Evolutionary conservation across 1,140 invertebrate species (phyloP).

Genomic region (Pteromalus puparum): DNA sequence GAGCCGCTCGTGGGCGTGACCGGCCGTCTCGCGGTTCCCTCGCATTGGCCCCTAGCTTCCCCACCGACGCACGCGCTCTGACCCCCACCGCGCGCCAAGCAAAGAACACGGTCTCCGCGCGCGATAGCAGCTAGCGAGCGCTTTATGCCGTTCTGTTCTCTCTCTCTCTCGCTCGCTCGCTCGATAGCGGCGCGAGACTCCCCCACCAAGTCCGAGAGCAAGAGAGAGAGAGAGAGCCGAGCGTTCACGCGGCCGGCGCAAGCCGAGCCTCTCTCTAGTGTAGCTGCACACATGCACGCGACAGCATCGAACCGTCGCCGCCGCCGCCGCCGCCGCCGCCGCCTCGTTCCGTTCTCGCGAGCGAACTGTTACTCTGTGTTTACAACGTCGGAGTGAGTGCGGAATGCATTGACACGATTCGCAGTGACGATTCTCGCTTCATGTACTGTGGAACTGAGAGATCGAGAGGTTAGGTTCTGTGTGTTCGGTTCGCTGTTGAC

Average conservation of each 20-base stretch:
- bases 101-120: neutral
- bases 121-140: neutral
- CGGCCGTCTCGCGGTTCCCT: slow-evolving; percentile 46
- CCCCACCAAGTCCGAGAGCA: neutral
- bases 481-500: neutral
- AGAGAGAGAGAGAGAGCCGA: slow-evolving; percentile 14
- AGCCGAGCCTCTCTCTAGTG: slow-evolving; percentile 63
- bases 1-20: slow-evolving; percentile 49
- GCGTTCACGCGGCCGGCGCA: slow-evolving; percentile 60
- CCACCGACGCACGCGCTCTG: slow-evolving; percentile 47
- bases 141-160: slow-evolving; percentile 16
- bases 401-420: neutral
- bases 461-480: too few relatives aligned
- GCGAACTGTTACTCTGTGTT: neutral
- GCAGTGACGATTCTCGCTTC: neutral
- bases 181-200: neutral
- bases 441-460: neutral
- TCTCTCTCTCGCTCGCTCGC: slow-evolving; percentile 34
- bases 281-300: slow-evolving; percentile 76
- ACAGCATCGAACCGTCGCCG: slow-evolving; percentile 68
- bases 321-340: slow-evolving; percentile 57
- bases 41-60: slow-evolving; percentile 50
- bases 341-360: neutral
- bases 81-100: neutral
- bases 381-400: neutral